Base-by-base conservation (phyloP, 2,888 invertebrate genomes). In the Caenorhabditis afra region DNA sequence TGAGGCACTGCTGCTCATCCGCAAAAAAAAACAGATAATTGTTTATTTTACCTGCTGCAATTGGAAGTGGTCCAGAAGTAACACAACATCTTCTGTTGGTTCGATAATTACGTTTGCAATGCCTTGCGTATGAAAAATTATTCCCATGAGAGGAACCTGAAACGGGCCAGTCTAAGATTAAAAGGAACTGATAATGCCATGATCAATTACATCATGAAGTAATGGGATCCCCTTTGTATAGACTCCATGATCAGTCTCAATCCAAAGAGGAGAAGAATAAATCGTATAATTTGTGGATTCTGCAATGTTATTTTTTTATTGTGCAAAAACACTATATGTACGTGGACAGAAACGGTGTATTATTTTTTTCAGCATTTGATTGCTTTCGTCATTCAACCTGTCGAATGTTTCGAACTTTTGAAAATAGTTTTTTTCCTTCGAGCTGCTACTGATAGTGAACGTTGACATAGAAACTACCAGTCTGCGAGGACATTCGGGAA, bases 31-130 rank as follows among this genome's bases (percentile, higher is more conserved):
- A n/a, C n/a, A n/a, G n/a, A n/a, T n/a, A n/a, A n/a, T 47, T 47
- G 47, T 16, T 16, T 16, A 47, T 8, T 37, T 52, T 3, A 82
- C 80, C 68, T 86, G 86, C 23, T 88, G 74, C 37, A 88, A 85
- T 66, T 90, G 89, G 68, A 86, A 90, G 74, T 90, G 90, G 75
- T 90, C 89, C 37, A 90, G 59, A 11, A 82, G 62, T 10, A 87
- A 49, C 5, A 82, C 76, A n/a, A 89, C 53, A 5, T 83, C 76
- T n/a, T 81, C 80, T 7, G 68, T 75, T 8, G 88, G 85, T 57
- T 87, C 87, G 0, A 84, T 79, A 37, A 74, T 78, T 11, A 81
- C 41, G 61, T 78, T 80, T 18, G 84, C 29, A 5, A 29, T 29
- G 3, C 29, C 29, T 5, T 29, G 4, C 3, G 29, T 5, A 29